Percentiles rank a stretch among this genome's conserved stretches.
These are phyloP conservation scores for Paramormyrops kingsleyae DNA, from an alignment of 2,113 vertebrate genomes.

Conservation along the genomic window DNA sequence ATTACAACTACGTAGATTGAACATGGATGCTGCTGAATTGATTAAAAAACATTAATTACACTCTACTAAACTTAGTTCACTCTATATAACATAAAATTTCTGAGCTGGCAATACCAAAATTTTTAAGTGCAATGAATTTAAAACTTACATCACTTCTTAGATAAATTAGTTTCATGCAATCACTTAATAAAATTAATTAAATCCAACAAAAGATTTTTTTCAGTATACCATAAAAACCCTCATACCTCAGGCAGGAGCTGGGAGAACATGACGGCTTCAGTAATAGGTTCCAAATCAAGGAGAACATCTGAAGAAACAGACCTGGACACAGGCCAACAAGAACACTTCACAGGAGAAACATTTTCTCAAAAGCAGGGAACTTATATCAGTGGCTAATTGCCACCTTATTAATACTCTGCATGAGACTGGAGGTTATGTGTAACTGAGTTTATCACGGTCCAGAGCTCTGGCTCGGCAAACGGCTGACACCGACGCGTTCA, in stretches of 20 bases:
- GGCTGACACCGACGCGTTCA: background rate
- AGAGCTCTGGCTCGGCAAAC: background rate
- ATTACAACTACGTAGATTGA: background rate
- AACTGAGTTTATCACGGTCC: background rate
- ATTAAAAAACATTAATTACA: background rate
- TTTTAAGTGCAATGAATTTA: background rate
- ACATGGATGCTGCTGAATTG: background rate
- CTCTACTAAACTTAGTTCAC: background rate
- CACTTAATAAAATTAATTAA: background rate
- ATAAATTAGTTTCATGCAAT: background rate
- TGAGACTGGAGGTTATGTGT: background rate
- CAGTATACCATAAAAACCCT: background rate
- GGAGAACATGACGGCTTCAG: background rate
- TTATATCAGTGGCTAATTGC: background rate
- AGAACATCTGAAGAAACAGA: background rate
- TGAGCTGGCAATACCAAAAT: background rate
- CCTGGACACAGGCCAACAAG: background rate
- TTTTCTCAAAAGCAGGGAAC: background rate
- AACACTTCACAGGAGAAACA: background rate
- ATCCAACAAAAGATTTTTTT: background rate
- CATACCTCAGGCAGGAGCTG: background rate
- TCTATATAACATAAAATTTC: background rate
- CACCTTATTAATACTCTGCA: background rate
- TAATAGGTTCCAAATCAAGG: background rate
- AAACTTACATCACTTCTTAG: background rate